Base-by-base conservation (phyloP, 2,113 vertebrate genomes). In the Cyprinodon variegatus region DNA sequence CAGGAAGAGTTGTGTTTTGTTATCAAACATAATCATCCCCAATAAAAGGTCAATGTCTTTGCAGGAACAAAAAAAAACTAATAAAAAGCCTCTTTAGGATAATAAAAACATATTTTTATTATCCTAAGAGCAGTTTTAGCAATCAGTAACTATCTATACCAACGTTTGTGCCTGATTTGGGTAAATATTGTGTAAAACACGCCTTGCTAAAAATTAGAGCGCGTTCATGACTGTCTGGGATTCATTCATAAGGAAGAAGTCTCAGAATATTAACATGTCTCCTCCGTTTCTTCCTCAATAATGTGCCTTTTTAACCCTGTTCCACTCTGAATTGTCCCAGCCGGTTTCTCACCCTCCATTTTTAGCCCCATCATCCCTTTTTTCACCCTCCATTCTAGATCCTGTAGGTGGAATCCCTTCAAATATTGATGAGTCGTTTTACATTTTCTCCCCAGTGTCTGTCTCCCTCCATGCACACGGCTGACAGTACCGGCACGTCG, bases 341-440 rank as follows among this genome's bases (percentile, higher is more conserved):
- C 39, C 61, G 67, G 50, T 22, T 40, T 70, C 70, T 75, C 68
- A 11, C 74, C 57, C 77, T 81, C 72, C 79, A 76, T 82, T 85
- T 83, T 37, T 2, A 77, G 88, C 63, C 61, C 38, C 40, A 41
- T 61, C 71, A 5, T 61, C 43, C 60, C 20, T 14, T 57, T 74
- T 43, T 43, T 61, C 39, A 0, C 80, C 66, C 68, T 46, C 65
- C n/a, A 73, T 86, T 88, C 53, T 45, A 43, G 41, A 81, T 12
- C 61, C 64, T 82, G 84, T 71, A 84, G 78, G 83, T 85, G 81
- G 81, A 67, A 77, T 77, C 6, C 15, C 78, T 78, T 89, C 4
- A 83, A 80, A 50, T 79, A 86, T 88, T 85, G 62, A 86, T 85
- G 78, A 91, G 84, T 17, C 37, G 69, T 77, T 82, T 68, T 13